These are phyloP conservation scores for Drosophila tani DNA, from an alignment of 1,140 invertebrate species.

Conservation along the genomic window DNA sequence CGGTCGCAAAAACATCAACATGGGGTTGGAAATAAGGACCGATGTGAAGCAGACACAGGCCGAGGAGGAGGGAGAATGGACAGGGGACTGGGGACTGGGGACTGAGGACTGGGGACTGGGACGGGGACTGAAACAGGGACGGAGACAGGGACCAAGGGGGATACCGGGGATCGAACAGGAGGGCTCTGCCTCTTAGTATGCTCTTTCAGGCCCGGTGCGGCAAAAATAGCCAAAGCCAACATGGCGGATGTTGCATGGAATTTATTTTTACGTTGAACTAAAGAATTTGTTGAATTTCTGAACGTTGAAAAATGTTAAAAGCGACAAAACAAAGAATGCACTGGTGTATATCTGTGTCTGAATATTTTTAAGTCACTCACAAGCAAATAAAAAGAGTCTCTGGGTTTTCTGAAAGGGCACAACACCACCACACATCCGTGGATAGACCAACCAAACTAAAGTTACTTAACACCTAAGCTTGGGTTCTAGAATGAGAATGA, in stretches of 20 bases:
- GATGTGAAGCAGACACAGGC: conserved; percentile 6
- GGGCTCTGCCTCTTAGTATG: conserved; percentile 21
- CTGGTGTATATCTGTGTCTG: conserved; percentile 24
- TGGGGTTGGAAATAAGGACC: conserved; percentile 19
- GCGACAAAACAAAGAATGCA: conserved; percentile 24
- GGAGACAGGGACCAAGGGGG: not conserved
- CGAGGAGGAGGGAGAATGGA: conserved; percentile 11
- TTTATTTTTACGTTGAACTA: conserved; percentile 25
- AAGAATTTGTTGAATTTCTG: conserved; percentile 25
- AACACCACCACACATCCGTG: not conserved
- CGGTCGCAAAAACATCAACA: conserved; percentile 16
- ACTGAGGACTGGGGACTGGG: not conserved
- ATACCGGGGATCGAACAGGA: conserved; percentile 18
- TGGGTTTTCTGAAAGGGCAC: conserved; percentile 17
- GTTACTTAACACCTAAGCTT: not conserved
- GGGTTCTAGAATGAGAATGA: too few species aligned
- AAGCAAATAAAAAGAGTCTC: conserved; percentile 21
- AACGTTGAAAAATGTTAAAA: conserved; percentile 25
- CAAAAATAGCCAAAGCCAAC: conserved; percentile 24
- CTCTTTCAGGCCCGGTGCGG: conserved; percentile 21
- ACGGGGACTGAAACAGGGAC: not conserved
- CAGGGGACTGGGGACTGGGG: not conserved
- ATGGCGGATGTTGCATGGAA: conserved; percentile 24
- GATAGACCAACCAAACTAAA: not conserved
- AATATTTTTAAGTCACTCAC: conserved; percentile 24